A percentile compares a stretch with the other conserved stretches of the same genome.
Conservation (phyloP, 2,113 vertebrate genomes). For the Lampris megalopsis region DNA sequence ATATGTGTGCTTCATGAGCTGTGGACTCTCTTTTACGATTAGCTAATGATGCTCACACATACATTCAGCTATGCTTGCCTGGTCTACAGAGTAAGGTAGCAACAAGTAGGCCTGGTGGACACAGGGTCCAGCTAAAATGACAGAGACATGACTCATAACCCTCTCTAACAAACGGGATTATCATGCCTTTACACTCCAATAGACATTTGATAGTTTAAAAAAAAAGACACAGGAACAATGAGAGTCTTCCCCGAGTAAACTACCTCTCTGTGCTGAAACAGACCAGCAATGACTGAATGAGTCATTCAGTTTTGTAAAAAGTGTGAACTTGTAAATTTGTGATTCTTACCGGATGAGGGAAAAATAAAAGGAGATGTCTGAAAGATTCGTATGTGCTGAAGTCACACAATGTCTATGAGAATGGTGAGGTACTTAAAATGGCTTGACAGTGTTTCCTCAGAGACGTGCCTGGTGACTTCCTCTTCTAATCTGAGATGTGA, state of each 20-base stretch:
- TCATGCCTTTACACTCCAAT: constrained; percentile 68
- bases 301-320: not conserved
- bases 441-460: constrained; percentile 12
- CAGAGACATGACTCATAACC: constrained; percentile 53
- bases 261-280: constrained; percentile 20
- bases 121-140: constrained; percentile 25
- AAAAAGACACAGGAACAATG: constrained; percentile 40
- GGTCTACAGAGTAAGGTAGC: constrained; percentile 17
- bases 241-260: constrained; percentile 37
- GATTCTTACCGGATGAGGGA: constrained; percentile 1
- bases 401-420: no score
- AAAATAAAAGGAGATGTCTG: no score
- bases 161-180: constrained; percentile 61
- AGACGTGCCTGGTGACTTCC: constrained; percentile 43
- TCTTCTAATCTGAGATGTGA: constrained; percentile 44
- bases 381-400: no score
- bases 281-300: not conserved
- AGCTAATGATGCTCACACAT: constrained; percentile 34
- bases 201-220: constrained; percentile 19
- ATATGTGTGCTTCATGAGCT: constrained; percentile 1
- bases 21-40: constrained; percentile 23
- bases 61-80: constrained; percentile 32
- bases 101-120: constrained; percentile 48
- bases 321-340: constrained; percentile 6
- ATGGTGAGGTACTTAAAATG: no score